Evolutionary conservation across 2,888 invertebrate genomes (phyloP), one percentile per base, ranked within the genome.

Genomic region (Caenorhabditis sulstoni): DNA sequence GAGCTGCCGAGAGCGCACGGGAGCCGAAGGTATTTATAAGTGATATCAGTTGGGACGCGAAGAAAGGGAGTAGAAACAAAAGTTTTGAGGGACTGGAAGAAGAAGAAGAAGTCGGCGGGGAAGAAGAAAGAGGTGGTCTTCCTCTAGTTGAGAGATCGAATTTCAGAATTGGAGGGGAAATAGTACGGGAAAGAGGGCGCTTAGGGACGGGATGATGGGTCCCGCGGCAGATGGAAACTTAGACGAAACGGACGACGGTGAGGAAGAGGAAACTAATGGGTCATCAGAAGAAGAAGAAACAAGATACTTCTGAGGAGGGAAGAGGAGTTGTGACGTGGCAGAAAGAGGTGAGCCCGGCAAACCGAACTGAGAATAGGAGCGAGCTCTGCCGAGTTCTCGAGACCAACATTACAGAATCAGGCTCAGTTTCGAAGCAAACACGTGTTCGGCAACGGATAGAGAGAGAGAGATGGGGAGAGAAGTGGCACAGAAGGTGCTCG

Each of bases 1-100:
- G 59, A 59, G 52, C 45, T 58, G 23, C 11, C 18, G 49, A 7
- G 18, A 35, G n/a, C n/a, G n/a, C n/a, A n/a, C n/a, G n/a, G 66
- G 29, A n/a, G 20, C 8, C 55, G 45, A 59, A 41, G 58, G 44
- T 64, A 52, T 64, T 64, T 64, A 59, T 67, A 29, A 58, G 52
- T 59, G 44, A 66, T 57, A 35, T 47, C 20, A 41, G 22, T 52
- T 45, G n/a, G n/a, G n/a, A n/a, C n/a, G n/a, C n/a, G n/a, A n/a
- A n/a, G n/a, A n/a, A 37, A 14, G 23, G 65, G 20, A 22, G 52
- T 7, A 50, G 41, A 62, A 62, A 62, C 53, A 61, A 53, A 71
- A 47, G 64, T 55, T 71, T 35, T 23, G 16, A 20, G 4, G n/a
- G 7, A 45, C 47, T 18, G 49, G 47, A 41, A 49, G 16, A 57